These are phyloP conservation scores for Hassar affinis DNA, from an alignment of 2,113 vertebrate genomes.

Conservation along the genomic window DNA sequence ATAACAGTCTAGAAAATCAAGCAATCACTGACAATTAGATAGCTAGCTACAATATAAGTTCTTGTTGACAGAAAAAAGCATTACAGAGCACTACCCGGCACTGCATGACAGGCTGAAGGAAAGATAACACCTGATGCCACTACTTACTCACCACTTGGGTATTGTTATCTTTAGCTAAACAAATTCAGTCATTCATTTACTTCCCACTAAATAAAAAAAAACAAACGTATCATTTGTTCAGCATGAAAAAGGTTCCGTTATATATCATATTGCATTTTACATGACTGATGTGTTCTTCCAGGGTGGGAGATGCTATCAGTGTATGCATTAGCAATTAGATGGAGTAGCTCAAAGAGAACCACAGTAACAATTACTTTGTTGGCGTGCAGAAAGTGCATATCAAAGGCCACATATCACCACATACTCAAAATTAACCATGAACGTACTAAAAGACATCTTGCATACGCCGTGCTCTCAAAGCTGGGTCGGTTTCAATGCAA, in stretches of 20 bases:
- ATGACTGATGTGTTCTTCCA: constrained; percentile 9
- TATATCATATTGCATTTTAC: not conserved
- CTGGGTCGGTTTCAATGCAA: not conserved
- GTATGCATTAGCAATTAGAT: not conserved
- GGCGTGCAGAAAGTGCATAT: not conserved
- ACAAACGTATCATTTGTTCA: not conserved
- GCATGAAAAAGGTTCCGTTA: not conserved
- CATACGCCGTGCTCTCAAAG: not conserved
- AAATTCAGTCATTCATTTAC: not conserved
- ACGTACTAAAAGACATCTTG: not conserved
- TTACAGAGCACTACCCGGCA: not conserved
- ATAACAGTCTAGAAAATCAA: not conserved
- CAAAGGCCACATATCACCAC: too few species aligned
- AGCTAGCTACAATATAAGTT: not conserved
- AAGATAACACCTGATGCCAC: not conserved
- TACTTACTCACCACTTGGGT: not conserved
- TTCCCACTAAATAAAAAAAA: not conserved
- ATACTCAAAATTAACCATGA: not conserved
- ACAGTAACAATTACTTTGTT: not conserved
- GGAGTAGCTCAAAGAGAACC: not conserved
- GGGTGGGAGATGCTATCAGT: not conserved
- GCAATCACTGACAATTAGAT: not conserved
- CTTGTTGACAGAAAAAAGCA: not conserved
- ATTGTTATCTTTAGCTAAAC: not conserved
- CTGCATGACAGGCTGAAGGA: not conserved